A percentile compares a stretch with the other conserved stretches of the same genome.
Evolutionary conservation across 2,888 invertebrate genomes (phyloP).

Genomic region (Andrena dorsata): DNA sequence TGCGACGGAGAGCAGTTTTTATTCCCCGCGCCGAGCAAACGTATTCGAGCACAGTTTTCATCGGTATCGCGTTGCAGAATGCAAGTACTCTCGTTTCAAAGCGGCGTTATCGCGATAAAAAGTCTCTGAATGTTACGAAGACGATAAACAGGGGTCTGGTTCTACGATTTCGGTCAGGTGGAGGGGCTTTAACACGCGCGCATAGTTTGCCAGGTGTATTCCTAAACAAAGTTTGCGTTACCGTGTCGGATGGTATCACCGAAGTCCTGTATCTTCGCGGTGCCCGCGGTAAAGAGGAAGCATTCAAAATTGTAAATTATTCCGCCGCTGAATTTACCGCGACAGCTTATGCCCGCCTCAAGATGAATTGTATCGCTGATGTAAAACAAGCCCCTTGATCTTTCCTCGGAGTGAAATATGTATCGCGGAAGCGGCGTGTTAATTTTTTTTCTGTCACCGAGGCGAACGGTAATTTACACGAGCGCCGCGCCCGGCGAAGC

Average conservation of each 20-base stretch:
- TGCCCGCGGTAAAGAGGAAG: constrained; percentile 4
- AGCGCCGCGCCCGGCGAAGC: neutral
- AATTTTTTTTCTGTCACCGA: constrained; percentile 27
- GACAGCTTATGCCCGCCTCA: constrained; percentile 20
- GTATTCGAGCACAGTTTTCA: neutral
- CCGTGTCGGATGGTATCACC: constrained; percentile 32
- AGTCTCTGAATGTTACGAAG: neutral
- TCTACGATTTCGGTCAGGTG: neutral
- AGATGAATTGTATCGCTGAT: constrained; percentile 51
- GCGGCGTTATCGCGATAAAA: neutral
- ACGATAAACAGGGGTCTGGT: neutral
- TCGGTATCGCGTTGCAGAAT: neutral
- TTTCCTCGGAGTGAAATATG: constrained; percentile 42
- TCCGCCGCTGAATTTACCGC: constrained; percentile 30
- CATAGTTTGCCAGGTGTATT: neutral
- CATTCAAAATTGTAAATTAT: constrained; percentile 58
- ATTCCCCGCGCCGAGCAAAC: too few species aligned
- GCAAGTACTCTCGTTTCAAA: neutral
- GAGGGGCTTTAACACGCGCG: neutral
- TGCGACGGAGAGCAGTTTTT: too few species aligned
- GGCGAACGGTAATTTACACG: constrained; percentile 27
- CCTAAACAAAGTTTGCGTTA: constrained; percentile 38
- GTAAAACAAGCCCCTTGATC: constrained; percentile 35
- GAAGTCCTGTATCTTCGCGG: constrained; percentile 13
- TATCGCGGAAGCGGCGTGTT: constrained; percentile 23